Evolutionary conservation across 2,113 vertebrate species (phyloP), one percentile per base, ranked within the genome.

Genomic region (Misgurnus mizolepis): DNA sequence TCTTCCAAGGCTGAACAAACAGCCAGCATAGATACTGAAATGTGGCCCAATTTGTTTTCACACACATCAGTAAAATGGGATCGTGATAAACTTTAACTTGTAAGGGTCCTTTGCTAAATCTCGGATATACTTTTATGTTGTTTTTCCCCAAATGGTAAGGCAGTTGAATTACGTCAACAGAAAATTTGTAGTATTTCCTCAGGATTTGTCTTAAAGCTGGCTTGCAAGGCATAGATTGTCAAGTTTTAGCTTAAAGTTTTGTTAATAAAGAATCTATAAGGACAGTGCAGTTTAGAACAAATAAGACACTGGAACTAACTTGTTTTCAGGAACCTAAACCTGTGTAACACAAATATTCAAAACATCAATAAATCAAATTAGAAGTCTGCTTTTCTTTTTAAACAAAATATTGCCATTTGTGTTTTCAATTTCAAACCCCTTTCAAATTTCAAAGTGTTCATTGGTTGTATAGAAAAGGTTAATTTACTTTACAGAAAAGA

Each of bases 151-250:
- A 74, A 14, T 2, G 39, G 22, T 61, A 74, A 74, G 12, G 40
- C 17, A 61, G 71, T 22, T 34, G 27, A 34, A 34, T 34, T 34
- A 34, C 1, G 27, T 34, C 27, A 34, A 34, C 27, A 34, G 27
- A 34, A 34, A 34, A 34, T 34, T 34, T 34, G 27, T 34, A 34
- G 27, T 34, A 34, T 34, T 67, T 56, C 39, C 39, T 60, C 40
- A 67, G n/a, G 34, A 65, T 79, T 69, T 53, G 70, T 74, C 70
- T 74, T 45, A 67, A 34, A 55, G 64, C 14, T 67, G 62, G 27
- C 34, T 73, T 58, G 64, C 71, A 58, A 67, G 67, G 61, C 71
- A 66, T 22, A 47, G 70, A 81, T 75, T 75, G 65, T 76, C 74
- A 65, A 65, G n/a, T 53, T 55, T 76, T 18, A 53, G 45, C 27